Conservation (phyloP, 1,140 invertebrate species). For the Brachionus sp. region DNA sequence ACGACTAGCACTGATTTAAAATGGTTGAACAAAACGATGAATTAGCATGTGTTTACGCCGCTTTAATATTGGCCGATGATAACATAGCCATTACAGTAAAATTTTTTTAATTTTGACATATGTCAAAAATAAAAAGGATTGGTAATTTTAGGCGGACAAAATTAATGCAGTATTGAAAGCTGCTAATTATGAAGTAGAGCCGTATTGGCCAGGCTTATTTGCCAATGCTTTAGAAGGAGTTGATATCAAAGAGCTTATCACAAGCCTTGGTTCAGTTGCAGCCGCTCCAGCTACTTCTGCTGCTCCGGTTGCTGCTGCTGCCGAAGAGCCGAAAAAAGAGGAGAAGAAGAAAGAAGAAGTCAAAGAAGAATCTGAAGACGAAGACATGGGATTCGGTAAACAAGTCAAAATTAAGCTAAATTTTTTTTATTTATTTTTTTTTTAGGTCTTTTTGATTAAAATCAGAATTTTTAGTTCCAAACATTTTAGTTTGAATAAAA, state of each 20-base stretch:
- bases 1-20: slow-evolving; percentile 53
- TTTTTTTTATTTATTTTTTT: neutral
- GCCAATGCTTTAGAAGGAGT: slow-evolving; percentile 91
- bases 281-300: slow-evolving; percentile 73
- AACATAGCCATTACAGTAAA: slow-evolving; percentile 92
- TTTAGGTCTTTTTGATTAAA: slow-evolving; percentile 12
- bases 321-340: slow-evolving; percentile 48
- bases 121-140: slow-evolving; percentile 48
- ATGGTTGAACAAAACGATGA: slow-evolving; percentile 80
- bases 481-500: slow-evolving; percentile 13
- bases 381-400: slow-evolving; percentile 82
- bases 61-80: slow-evolving; percentile 92
- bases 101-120: neutral
- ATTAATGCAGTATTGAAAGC: slow-evolving; percentile 94
- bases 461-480: neutral
- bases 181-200: slow-evolving; percentile 89
- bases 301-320: slow-evolving; percentile 61
- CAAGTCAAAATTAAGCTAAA: neutral
- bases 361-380: slow-evolving; percentile 73
- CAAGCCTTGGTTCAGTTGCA: slow-evolving; percentile 86
- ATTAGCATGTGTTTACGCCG: slow-evolving; percentile 93
- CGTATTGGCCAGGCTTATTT: slow-evolving; percentile 96
- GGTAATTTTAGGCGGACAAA: slow-evolving; percentile 79
- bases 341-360: slow-evolving; percentile 79
- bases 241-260: slow-evolving; percentile 88